Evolutionary conservation across 64 coral and sea anemone genomes (phyloP), one percentile per base, ranked within the genome.

Genomic region (Dendrophyllia cribrosa): DNA sequence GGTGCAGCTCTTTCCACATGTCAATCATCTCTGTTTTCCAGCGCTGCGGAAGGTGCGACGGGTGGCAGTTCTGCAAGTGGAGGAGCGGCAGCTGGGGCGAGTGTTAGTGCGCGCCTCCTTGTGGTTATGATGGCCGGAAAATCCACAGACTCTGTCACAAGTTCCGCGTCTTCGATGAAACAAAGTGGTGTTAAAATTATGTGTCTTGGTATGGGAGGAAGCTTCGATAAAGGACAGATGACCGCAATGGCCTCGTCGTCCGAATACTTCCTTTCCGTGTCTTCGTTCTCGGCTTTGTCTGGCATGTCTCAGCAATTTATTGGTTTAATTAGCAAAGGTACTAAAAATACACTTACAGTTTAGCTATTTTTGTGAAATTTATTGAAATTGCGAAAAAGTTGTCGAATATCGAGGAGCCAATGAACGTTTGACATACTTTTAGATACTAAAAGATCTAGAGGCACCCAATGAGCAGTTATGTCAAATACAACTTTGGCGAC

Each of bases 51-150:
- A 3, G 58, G 44, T 19, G 61, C 25, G 0, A 25, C 59, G 2
- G 8, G 16, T 16, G 58, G 59, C 17, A 56, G 58, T 9, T 16
- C 58, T 19, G 13, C 58, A 6, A 47, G 59, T 65, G 79, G 26
- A 46, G 56, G 11, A 44, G 77, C 77, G 60, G 77, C 58, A 46
- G 59, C 78, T 82, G 80, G 80, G 10, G 44, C 17, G 62, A 84
- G 80, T 26, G 65, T 46, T 14, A 15, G 47, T 62, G 82, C 82
- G 15, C 91, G 91, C 22, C 20, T 93, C 7, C 61, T 93, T 11
- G 91, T 93, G 15, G 91, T 87, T 4, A 93, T 93, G 73, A 86
- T 93, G 77, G 91, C 91, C 13, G 91, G 91, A 51, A 93, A 78
- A 12, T 86, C 91, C 7, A 87, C 61, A 8, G 90, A 93, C 75